phyloP scores from a whole-genome alignment of 2,888 invertebrate genomes.

The Nomada goodeniana region DNA sequence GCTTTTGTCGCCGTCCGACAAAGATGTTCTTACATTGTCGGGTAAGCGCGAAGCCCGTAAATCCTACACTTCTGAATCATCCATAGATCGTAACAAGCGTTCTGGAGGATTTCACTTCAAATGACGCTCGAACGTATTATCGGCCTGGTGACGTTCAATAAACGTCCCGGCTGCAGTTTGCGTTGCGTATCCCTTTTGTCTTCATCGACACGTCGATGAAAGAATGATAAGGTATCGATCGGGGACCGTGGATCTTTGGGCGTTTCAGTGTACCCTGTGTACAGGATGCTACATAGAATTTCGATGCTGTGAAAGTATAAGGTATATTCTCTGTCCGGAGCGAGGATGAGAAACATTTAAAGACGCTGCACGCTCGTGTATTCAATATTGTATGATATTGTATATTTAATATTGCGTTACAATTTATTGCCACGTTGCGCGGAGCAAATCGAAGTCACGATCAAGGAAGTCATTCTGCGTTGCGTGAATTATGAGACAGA shows the following conservation, averaged over 20 bases:
- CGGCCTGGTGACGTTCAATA: constrained; percentile 26
- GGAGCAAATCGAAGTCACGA: too few species aligned
- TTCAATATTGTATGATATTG: too few species aligned
- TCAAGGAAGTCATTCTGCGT: too few species aligned
- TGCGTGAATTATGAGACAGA: too few species aligned
- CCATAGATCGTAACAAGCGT: constrained; percentile 4
- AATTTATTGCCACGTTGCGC: too few species aligned
- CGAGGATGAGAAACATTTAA: too few species aligned
- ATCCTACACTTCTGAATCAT: constrained; percentile 25
- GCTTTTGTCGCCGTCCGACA: constrained; percentile 50
- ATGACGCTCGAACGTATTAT: constrained; percentile 14
- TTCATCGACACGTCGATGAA: not conserved
- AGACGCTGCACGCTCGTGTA: too few species aligned
- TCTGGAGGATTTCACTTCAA: constrained; percentile 23
- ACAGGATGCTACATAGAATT: too few species aligned
- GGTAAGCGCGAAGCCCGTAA: constrained; percentile 52
- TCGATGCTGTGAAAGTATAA: too few species aligned
- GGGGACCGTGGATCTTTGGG: not conserved
- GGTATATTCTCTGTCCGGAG: too few species aligned
- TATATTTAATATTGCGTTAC: too few species aligned
- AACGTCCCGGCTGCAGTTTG: not conserved
- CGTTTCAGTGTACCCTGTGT: too few species aligned
- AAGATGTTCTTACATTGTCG: constrained; percentile 54
- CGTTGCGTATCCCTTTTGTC: not conserved
- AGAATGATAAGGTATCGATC: not conserved